Conservation (phyloP, 2,113 vertebrate genomes). For the Pedionomus torquatus region DNA sequence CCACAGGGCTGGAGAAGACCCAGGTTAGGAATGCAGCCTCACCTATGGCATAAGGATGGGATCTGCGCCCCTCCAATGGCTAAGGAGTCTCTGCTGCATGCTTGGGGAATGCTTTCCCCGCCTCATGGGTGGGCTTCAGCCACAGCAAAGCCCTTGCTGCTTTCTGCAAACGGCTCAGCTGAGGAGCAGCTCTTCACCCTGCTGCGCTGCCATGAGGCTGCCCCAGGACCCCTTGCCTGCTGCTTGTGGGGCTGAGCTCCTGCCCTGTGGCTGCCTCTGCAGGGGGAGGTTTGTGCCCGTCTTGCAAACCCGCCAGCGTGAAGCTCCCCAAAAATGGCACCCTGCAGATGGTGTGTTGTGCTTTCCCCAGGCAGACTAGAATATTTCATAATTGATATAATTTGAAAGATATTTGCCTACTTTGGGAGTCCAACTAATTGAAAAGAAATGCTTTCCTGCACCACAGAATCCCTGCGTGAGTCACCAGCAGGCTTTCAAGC, state of each 20-base stretch:
- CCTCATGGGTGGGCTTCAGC: background rate
- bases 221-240: background rate
- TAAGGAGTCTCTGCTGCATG: background rate
- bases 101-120: fast-evolving
- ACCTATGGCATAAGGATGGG: fast-evolving
- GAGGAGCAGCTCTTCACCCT: background rate
- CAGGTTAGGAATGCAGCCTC: background rate
- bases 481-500: background rate
- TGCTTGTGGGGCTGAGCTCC: fast-evolving
- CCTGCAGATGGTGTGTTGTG: fast-evolving
- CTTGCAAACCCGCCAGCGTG: background rate
- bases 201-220: too few relatives aligned
- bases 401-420: background rate
- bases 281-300: background rate
- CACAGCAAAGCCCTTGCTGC: background rate
- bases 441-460: background rate
- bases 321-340: fast-evolving
- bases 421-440: background rate
- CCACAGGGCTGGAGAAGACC: background rate
- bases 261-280: background rate
- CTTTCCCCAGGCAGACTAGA: fast-evolving
- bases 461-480: background rate
- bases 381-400: background rate
- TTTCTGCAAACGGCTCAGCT: background rate
- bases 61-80: fast-evolving